Conservation (phyloP, 2,888 invertebrate species). For the Sinotaia quadrata region DNA sequence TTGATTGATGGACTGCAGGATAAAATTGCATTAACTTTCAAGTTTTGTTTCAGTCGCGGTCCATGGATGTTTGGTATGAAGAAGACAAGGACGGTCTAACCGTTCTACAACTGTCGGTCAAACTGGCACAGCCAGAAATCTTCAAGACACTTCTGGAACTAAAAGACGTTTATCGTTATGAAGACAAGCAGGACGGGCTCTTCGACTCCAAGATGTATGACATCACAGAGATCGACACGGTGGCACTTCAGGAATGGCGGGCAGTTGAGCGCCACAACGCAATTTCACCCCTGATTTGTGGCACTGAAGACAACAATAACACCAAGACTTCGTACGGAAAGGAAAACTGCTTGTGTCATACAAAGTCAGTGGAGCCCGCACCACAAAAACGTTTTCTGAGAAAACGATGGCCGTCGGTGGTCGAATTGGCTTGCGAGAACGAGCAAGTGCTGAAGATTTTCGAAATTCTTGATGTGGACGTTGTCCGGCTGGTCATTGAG, state of each 20-base stretch:
- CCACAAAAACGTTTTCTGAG: neutral
- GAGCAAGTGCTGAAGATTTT: too few relatives aligned
- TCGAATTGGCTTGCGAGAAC: too few relatives aligned
- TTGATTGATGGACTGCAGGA: too few relatives aligned
- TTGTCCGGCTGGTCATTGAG: too few relatives aligned
- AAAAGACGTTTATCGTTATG: conserved; percentile 43
- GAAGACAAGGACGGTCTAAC: conserved; percentile 46
- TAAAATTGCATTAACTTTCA: too few relatives aligned
- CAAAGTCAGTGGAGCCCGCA: neutral
- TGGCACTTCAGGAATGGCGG: conserved; percentile 22
- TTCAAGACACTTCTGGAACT: conserved; percentile 50
- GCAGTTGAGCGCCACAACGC: neutral
- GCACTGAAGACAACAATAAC: neutral
- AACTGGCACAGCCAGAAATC: conserved; percentile 38
- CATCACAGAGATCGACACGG: conserved; percentile 54
- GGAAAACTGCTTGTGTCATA: neutral
- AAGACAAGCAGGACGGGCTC: conserved; percentile 52
- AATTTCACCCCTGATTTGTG: neutral
- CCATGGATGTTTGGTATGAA: conserved; percentile 52
- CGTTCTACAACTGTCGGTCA: conserved; percentile 47
- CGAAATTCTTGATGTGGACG: too few relatives aligned
- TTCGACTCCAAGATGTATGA: conserved; percentile 52
- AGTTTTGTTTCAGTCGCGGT: too few relatives aligned
- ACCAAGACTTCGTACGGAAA: neutral
- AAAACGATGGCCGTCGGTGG: too few relatives aligned